These are phyloP conservation scores for Agrochola lota DNA, from an alignment of 2,888 invertebrate species.

Conservation along the genomic window DNA sequence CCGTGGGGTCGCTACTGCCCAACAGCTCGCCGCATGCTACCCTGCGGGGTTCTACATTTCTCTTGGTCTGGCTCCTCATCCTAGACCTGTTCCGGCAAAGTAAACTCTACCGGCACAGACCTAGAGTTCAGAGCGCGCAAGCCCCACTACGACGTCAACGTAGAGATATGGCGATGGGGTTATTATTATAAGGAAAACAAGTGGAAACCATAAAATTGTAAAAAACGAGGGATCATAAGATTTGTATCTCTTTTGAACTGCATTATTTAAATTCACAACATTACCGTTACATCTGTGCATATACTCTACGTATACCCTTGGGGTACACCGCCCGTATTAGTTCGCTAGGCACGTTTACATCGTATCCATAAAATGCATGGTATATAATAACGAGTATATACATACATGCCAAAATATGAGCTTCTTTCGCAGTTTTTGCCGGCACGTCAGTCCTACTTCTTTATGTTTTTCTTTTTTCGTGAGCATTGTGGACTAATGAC, in stretches of 20 bases:
- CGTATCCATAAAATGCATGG: slow-evolving; percentile 41
- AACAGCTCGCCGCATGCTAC: too few species aligned
- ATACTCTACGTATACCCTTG: slow-evolving; percentile 1
- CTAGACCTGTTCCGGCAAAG: too few species aligned
- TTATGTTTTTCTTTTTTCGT: neutral
- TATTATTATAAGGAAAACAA: neutral
- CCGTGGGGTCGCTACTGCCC: too few species aligned
- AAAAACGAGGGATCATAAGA: slow-evolving; percentile 5
- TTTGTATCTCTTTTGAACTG: slow-evolving; percentile 15
- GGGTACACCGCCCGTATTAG: slow-evolving; percentile 24
- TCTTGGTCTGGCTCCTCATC: too few species aligned
- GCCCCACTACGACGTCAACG: too few species aligned
- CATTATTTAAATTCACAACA: slow-evolving; percentile 38
- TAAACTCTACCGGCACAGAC: too few species aligned
- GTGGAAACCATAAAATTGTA: neutral
- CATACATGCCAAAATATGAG: slow-evolving; percentile 13
- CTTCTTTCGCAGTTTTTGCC: slow-evolving; percentile 4
- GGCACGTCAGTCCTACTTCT: neutral
- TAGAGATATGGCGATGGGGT: too few species aligned
- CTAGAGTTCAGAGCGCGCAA: too few species aligned
- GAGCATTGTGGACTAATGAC: neutral
- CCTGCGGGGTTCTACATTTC: too few species aligned
- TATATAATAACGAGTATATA: slow-evolving; percentile 12
- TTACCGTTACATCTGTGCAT: slow-evolving; percentile 20
- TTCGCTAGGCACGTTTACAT: slow-evolving; percentile 46